Evolutionary conservation across 2,113 vertebrate species (phyloP), one percentile per base, ranked within the genome.

Genomic region (Pituophis catenifer): DNA sequence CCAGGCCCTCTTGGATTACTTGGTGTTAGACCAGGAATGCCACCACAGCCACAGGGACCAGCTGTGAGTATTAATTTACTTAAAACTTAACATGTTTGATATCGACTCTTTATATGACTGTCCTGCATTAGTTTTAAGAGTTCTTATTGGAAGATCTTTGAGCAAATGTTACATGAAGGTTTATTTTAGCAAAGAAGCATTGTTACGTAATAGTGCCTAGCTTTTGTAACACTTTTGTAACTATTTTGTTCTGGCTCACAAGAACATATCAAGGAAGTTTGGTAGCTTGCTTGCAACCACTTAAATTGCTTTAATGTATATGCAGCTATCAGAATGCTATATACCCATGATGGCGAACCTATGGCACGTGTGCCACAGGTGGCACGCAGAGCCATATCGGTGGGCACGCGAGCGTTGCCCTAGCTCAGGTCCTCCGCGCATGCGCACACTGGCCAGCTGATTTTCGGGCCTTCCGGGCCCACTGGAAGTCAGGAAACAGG

Each of bases 21-120:
- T 23, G 99, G 99, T 70, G 99, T 99, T 87, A 98, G 99, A 90
- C 99, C 99, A 57, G 99, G 99, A 96, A 98, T 99, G 98, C 99
- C 98, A 86, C 97, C 98, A 94, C 99, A 99, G 95, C 98, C 99
- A 2, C 99, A 99, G 96, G 99, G 99, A 44, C 99, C 99, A 94
- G 96, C 99, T 97, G 99, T 99, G 96, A 97, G 98, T 97, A 94
- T 65, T 52, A 23, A 81, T 81, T 38, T 44, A 23, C 75, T 44
- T 81, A 81, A 81, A 81, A 81, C n/a, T 9, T 38, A 38, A 86
- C 9, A 13, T 13, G 11, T 87, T 29, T 87, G 24, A 87, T 87
- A 33, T 92, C 17, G 1, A 26, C 89, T 87, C 93, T 93, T 50
- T 1, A 15, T 48, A 5, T 26, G 58, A 38, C 21, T 94, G 24